Conservation (phyloP, 2,113 vertebrate species). For the Poeciliopsis occidentalis region DNA sequence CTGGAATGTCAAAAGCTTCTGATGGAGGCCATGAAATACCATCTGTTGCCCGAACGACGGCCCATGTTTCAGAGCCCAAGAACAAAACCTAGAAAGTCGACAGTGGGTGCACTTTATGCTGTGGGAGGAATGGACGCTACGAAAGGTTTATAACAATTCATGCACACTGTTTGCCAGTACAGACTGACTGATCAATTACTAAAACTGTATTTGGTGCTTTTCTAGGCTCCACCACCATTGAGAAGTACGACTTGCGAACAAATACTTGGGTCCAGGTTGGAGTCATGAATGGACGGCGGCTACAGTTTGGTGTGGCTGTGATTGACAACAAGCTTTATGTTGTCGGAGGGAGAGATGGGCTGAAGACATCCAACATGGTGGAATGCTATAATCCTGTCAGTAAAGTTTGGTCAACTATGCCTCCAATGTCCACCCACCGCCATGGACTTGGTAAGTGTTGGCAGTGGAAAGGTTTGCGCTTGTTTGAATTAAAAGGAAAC, state of each 20-base stretch:
- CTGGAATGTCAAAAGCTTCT: constrained; percentile 96
- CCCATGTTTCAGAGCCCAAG: constrained; percentile 95
- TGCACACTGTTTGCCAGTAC: background rate
- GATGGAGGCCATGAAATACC: constrained; percentile 99
- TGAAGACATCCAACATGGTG: constrained; percentile 96
- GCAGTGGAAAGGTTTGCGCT: too few relatives aligned
- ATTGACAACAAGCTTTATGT: constrained; percentile 96
- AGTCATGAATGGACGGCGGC: constrained; percentile 89
- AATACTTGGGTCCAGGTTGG: constrained; percentile 93
- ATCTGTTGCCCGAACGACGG: constrained; percentile 92
- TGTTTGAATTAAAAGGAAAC: background rate
- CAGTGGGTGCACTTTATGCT: constrained; percentile 94
- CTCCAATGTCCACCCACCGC: constrained; percentile 97
- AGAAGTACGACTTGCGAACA: constrained; percentile 94
- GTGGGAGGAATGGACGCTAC: constrained; percentile 95
- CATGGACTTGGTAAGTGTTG: constrained; percentile 89
- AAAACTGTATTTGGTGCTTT: background rate
- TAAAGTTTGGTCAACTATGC: constrained; percentile 94
- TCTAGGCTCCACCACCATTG: constrained; percentile 92
- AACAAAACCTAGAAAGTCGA: constrained; percentile 98
- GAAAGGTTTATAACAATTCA: constrained; percentile 81
- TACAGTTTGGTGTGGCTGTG: constrained; percentile 96
- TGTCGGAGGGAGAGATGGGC: constrained; percentile 93
- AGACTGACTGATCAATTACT: background rate
- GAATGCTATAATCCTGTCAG: constrained; percentile 93